phyloP scores from a whole-genome alignment of 2,797 vertebrate genomes.

The Varecia variegata region DNA sequence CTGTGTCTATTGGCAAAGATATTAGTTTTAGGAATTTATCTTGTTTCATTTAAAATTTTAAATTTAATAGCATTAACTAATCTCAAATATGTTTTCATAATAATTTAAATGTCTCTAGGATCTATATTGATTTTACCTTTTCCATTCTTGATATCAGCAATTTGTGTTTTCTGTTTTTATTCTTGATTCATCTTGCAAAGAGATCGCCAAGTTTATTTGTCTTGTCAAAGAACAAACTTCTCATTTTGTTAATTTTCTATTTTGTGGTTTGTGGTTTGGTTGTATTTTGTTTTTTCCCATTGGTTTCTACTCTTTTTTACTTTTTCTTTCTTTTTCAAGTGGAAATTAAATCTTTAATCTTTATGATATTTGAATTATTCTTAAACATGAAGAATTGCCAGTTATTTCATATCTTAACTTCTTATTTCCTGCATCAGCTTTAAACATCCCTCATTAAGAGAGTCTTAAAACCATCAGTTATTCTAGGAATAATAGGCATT shows the following conservation, averaged over 20 bases:
- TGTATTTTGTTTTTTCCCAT: neutral
- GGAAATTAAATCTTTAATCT: neutral
- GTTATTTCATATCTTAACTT: neutral
- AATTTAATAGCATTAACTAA: neutral
- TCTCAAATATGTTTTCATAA: neutral
- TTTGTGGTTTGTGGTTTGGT: neutral
- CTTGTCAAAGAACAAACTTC: neutral
- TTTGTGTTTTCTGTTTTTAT: neutral
- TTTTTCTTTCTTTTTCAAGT: neutral
- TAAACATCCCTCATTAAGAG: neutral
- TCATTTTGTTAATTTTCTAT: neutral
- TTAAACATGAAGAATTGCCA: constrained; percentile 19
- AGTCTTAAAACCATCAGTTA: constrained; percentile 7
- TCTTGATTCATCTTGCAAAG: neutral
- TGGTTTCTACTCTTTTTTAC: neutral
- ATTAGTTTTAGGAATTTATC: neutral
- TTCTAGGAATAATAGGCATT: neutral
- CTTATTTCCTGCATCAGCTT: neutral
- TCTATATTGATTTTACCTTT: neutral
- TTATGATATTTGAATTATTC: neutral
- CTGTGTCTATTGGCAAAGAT: neutral
- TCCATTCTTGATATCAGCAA: neutral
- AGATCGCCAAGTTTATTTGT: neutral
- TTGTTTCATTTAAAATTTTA: neutral
- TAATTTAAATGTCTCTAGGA: neutral